Evolutionary conservation across 2,888 invertebrate species (phyloP).

Genomic region (Eremobia ochroleuca): DNA sequence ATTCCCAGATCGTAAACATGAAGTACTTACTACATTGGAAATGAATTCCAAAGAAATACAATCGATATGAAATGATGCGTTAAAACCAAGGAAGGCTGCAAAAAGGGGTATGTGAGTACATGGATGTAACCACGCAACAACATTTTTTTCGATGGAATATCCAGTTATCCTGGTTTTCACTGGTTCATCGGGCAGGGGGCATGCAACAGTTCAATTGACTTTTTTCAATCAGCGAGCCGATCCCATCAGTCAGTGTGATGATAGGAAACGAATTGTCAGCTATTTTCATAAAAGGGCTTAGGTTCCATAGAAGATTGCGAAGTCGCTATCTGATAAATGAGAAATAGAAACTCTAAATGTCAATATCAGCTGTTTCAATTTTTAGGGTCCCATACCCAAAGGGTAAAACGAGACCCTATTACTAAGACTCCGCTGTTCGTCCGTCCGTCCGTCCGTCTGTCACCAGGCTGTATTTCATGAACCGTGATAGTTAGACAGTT

Average conservation of each 20-base stretch:
- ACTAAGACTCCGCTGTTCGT: too few relatives aligned
- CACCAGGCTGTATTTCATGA: too few relatives aligned
- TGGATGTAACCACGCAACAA: slow-evolving; percentile 44
- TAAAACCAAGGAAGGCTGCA: slow-evolving; percentile 45
- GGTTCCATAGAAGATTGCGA: neutral
- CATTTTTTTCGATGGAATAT: slow-evolving; percentile 44
- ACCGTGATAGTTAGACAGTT: too few relatives aligned
- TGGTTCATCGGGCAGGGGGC: slow-evolving; percentile 50
- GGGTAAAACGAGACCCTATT: too few relatives aligned
- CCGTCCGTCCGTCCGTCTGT: too few relatives aligned
- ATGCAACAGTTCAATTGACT: slow-evolving; percentile 20
- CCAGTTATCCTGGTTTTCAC: slow-evolving; percentile 46
- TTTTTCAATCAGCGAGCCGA: neutral
- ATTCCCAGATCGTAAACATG: slow-evolving; percentile 65
- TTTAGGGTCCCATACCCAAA: too few relatives aligned
- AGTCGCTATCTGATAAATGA: neutral
- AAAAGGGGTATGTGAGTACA: slow-evolving; percentile 43
- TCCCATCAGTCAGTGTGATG: neutral
- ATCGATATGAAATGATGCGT: slow-evolving; percentile 62
- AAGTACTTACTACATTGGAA: slow-evolving; percentile 36
- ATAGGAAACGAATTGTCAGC: neutral
- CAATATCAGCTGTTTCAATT: too few relatives aligned
- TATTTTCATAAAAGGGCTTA: neutral
- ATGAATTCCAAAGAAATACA: slow-evolving; percentile 51
- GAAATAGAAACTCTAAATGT: neutral